These are phyloP conservation scores for Corvus hawaiiensis DNA, from an alignment of 2,113 vertebrate species.

Conservation along the genomic window DNA sequence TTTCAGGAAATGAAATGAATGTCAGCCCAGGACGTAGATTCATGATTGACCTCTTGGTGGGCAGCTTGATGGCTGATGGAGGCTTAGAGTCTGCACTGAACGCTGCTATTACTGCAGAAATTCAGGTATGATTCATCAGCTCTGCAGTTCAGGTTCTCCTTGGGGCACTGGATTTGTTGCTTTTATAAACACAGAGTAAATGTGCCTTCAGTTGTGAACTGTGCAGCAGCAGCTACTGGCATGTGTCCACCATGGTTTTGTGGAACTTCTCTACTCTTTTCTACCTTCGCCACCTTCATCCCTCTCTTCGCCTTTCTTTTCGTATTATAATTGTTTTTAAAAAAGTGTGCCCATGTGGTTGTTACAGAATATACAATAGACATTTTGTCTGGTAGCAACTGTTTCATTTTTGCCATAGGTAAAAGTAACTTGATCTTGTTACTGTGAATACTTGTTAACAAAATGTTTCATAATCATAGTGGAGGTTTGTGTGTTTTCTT, in stretches of 20 bases:
- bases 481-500: background rate
- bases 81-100: constrained; percentile 93
- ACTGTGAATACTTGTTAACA: background rate
- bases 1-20: constrained; percentile 91
- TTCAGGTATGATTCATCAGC: constrained; percentile 79
- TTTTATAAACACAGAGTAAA: background rate
- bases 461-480: background rate
- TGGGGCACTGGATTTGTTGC: background rate
- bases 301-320: rapidly evolving
- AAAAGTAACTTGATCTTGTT: background rate
- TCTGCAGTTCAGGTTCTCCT: background rate
- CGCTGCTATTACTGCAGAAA: constrained; percentile 95
- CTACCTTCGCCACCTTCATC: background rate
- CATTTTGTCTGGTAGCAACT: background rate
- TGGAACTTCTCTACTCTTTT: background rate
- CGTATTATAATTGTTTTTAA: background rate
- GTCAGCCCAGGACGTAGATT: constrained; percentile 92
- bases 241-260: background rate
- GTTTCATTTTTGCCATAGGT: background rate
- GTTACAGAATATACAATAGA: rapidly evolving
- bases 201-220: background rate
- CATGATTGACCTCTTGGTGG: constrained; percentile 96
- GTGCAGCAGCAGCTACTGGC: background rate
- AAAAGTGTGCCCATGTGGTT: rapidly evolving
- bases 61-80: constrained; percentile 97